A percentile compares a stretch with the other conserved stretches of the same genome.
These are phyloP conservation scores for Heliconius melpomene DNA, from an alignment of 1,140 invertebrate genomes.

Conservation along the genomic window DNA sequence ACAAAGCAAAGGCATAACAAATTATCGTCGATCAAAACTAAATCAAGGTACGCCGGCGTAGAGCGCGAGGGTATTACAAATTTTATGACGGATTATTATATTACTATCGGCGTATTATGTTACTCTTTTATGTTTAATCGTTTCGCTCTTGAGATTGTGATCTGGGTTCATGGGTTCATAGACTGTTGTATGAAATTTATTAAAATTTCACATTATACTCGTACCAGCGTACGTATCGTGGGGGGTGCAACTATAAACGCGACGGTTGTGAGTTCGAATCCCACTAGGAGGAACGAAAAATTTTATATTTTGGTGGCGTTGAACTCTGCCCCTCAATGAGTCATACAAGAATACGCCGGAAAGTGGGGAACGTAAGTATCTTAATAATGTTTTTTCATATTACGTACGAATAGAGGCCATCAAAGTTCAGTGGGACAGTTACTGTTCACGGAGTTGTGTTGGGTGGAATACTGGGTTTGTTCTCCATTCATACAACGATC, in stretches of 20 bases:
- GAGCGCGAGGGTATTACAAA: conserved; percentile 31
- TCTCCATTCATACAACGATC: too few relatives aligned
- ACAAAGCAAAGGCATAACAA: conserved; percentile 43
- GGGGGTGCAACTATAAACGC: neutral
- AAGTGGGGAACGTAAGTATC: too few relatives aligned
- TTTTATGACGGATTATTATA: conserved; percentile 41
- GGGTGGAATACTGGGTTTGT: neutral
- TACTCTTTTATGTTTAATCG: conserved; percentile 36
- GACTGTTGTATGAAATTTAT: conserved; percentile 20
- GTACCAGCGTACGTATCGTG: neutral
- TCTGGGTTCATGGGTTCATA: conserved; percentile 21
- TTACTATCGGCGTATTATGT: conserved; percentile 24
- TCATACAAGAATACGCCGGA: too few relatives aligned
- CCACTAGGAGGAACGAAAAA: too few relatives aligned
- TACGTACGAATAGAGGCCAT: too few relatives aligned
- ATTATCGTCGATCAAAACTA: conserved; percentile 63
- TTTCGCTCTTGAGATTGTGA: conserved; percentile 29
- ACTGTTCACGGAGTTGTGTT: too few relatives aligned
- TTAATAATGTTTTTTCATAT: too few relatives aligned
- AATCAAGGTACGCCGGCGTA: conserved; percentile 37
- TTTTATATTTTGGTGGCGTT: too few relatives aligned
- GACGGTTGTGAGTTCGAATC: neutral
- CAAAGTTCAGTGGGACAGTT: too few relatives aligned
- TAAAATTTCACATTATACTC: neutral
- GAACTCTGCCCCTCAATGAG: too few relatives aligned